Percentiles rank a stretch among this genome's conserved stretches.
Evolutionary conservation across 2,888 invertebrate genomes (phyloP).

Genomic region (Parnassius smintheus): DNA sequence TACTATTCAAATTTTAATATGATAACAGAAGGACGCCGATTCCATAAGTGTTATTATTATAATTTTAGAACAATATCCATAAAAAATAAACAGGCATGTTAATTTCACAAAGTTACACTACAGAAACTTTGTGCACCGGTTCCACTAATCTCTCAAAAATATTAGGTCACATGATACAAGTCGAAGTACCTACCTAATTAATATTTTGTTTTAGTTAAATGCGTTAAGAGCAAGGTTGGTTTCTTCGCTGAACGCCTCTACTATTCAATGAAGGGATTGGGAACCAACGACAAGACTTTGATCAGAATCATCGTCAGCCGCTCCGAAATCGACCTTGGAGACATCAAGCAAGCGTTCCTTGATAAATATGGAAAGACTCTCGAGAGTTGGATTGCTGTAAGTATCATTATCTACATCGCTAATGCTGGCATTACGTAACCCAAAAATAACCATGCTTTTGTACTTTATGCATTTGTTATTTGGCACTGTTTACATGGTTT

Average conservation of each 20-base stretch:
- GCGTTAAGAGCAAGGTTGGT: conserved; percentile 93
- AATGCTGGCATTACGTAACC: conserved; percentile 15
- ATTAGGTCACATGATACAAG: too few relatives aligned
- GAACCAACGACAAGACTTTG: conserved; percentile 94
- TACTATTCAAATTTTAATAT: too few relatives aligned
- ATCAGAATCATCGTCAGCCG: conserved; percentile 95
- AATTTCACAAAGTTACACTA: too few relatives aligned
- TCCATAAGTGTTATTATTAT: too few relatives aligned
- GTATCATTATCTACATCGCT: conserved; percentile 47
- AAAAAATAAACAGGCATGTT: too few relatives aligned
- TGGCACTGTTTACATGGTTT: conserved; percentile 15
- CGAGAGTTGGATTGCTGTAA: conserved; percentile 93
- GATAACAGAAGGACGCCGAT: too few relatives aligned
- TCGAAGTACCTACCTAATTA: not conserved
- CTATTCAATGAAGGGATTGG: conserved; percentile 94
- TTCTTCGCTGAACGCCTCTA: conserved; percentile 96
- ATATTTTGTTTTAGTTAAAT: conserved; percentile 83
- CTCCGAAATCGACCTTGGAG: conserved; percentile 94
- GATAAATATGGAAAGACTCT: conserved; percentile 91
- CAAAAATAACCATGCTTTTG: conserved; percentile 22
- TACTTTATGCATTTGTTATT: conserved; percentile 16
- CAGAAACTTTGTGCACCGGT: too few relatives aligned
- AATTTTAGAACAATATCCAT: too few relatives aligned
- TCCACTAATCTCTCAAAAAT: too few relatives aligned
- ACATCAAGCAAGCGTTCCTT: conserved; percentile 94